Evolutionary conservation across 2,888 invertebrate species (phyloP), one percentile per base, ranked within the genome.

Genomic region (Orchesella flavescens): DNA sequence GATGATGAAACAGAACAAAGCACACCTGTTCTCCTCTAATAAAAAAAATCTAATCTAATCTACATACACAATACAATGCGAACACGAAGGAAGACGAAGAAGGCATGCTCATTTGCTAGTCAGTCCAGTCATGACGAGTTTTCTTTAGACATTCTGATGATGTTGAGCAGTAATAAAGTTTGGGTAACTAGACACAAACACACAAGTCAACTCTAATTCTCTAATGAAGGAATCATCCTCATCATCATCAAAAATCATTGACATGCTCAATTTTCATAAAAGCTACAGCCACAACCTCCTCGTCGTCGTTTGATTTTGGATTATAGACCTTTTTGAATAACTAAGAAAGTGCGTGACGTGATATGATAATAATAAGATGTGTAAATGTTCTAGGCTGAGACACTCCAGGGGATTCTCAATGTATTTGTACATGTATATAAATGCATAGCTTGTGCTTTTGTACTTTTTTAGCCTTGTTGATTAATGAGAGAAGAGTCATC

Each of bases 401-500:
- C 74, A 74, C 74, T 74, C 74, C 44, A 49, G 74, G 74, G 74
- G 74, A 74, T 74, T 74, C 61, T n/a, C n/a, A n/a, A n/a, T n/a
- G n/a, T n/a, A n/a, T n/a, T n/a, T n/a, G n/a, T n/a, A 34, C 34
- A 1, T n/a, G 55, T 57, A 23, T 10, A 55, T 71, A 23, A 15
- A 69, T 69, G 10, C 53, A 34, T 34, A 34, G 2, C 34, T 2
- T 34, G 2, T 34, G 34, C 34, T 2, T 7, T 34, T 4, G 34
- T 34, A 2, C 34, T 34, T 34, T 34, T 34, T 34, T 34, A 34
- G n/a, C 34, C 49, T 75, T 71, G 55, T 83, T 83, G 85, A 85
- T 85, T 85, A 85, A 85, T 85, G 85, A 85, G 85, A 71, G 81
- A 43, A 61, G 69, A 71, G 55, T 78, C 59, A 78, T 78, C 78